Evolutionary conservation across 2,113 vertebrate species (phyloP).

Genomic region (Cavia aperea): DNA sequence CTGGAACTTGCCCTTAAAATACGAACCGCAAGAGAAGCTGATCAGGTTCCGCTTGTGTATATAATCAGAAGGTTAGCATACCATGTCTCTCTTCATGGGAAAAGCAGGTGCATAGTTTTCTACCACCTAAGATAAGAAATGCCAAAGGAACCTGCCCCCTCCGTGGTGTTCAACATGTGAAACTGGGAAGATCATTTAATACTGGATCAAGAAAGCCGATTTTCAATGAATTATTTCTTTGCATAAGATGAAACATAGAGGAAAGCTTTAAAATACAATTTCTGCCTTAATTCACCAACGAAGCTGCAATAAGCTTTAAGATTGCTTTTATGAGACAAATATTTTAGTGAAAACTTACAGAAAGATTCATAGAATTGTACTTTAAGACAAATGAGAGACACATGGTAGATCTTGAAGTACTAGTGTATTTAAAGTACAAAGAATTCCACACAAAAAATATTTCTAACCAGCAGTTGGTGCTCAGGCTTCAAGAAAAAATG

Average conservation of each 20-base stretch:
- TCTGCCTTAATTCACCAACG: slow-evolving; percentile 71
- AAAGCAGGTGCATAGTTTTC: slow-evolving; percentile 70
- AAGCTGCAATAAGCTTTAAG: slow-evolving; percentile 65
- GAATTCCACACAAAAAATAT: slow-evolving; percentile 85
- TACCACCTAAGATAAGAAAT: slow-evolving; percentile 66
- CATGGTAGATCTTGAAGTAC: slow-evolving; percentile 81
- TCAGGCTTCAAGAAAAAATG: slow-evolving; percentile 83
- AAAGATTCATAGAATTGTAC: slow-evolving; percentile 66
- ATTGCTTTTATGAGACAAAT: slow-evolving; percentile 66
- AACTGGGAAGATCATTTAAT: slow-evolving; percentile 55
- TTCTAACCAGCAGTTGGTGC: slow-evolving; percentile 87
- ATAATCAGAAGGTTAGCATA: slow-evolving; percentile 83
- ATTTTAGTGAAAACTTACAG: slow-evolving; percentile 69
- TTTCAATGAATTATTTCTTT: slow-evolving; percentile 64
- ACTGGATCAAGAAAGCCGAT: slow-evolving; percentile 31
- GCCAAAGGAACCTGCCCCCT: slow-evolving; percentile 65
- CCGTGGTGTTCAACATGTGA: slow-evolving; percentile 51
- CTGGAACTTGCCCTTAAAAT: slow-evolving; percentile 80
- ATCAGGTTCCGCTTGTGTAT: slow-evolving; percentile 81
- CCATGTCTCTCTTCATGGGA: slow-evolving; percentile 75
- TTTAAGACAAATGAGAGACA: slow-evolving; percentile 86
- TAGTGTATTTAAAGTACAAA: slow-evolving; percentile 92
- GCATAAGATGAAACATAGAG: slow-evolving; percentile 49
- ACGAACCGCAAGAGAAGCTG: slow-evolving; percentile 78
- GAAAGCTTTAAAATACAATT: slow-evolving; percentile 60